Evolutionary conservation across 2,888 invertebrate species (phyloP).

Genomic region (Lithosia quadra): DNA sequence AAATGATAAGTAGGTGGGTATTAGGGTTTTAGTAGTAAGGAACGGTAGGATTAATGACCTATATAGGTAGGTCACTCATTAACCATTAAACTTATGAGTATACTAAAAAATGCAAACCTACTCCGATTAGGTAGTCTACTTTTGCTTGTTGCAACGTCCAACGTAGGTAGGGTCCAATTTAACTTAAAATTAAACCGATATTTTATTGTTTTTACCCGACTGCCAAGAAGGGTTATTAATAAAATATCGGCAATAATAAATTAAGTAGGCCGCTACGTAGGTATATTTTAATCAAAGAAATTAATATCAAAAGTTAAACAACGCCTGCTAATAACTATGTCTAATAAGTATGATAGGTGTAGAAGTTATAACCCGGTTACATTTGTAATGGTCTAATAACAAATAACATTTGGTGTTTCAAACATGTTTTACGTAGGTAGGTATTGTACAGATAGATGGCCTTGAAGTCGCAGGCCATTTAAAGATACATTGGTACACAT

Average conservation of each 20-base stretch:
- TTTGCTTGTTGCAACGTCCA: background rate
- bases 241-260: too few relatives aligned
- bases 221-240: too few relatives aligned
- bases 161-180: too few relatives aligned
- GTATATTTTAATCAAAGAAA: background rate
- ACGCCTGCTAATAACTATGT: constrained; percentile 15
- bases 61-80: too few relatives aligned
- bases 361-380: constrained; percentile 14
- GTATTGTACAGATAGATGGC: constrained; percentile 2
- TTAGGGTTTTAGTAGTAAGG: too few relatives aligned
- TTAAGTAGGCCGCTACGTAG: background rate
- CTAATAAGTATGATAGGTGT: constrained; percentile 8
- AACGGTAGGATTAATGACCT: too few relatives aligned
- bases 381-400: constrained; percentile 18
- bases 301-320: constrained; percentile 19
- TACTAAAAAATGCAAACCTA: too few relatives aligned
- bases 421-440: constrained; percentile 5
- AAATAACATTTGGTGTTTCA: constrained; percentile 14
- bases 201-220: too few relatives aligned
- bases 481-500: background rate
- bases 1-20: too few relatives aligned
- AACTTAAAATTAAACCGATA: background rate
- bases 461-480: constrained; percentile 7
- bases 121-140: too few relatives aligned
- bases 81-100: too few relatives aligned